Evolutionary conservation across 2,888 invertebrate genomes (phyloP), one percentile per base, ranked within the genome.

Genomic region (Lucinisca nassula): DNA sequence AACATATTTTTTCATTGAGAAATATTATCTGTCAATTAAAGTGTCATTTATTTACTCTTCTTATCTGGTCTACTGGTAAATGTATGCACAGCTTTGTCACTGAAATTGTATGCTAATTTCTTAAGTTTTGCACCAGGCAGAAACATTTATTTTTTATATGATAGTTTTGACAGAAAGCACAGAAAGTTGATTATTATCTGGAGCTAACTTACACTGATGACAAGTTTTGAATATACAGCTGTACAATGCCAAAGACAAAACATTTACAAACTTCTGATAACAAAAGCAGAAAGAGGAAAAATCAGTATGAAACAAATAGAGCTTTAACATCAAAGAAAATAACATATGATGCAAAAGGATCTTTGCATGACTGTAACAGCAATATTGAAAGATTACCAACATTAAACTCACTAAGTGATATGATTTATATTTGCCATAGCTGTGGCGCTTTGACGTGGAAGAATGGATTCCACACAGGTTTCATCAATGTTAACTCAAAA

Each of bases 381-480:
- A 67, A 67, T 35, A 1, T 3, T 67, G 35, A 67, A 67, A 3
- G 4, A 21, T 67, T 67, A 21, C 67, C 67, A 67, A 35, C 35
- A 67, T 35, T 67, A 4, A 10, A 67, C 21, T 67, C 21, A 58
- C n/a, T 67, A 67, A 35, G 67, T 35, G 35, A 67, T 10, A 35
- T 67, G 35, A 67, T 21, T 35, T 67, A 17, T 67, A 35, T 67
- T 35, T 67, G 67, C 17, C 4, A 17, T 67, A 35, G 32, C 67
- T 67, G 67, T 67, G 35, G 67, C 14, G 67, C 67, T 35, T 14
- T 67, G 17, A 67, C 35, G 67, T 67, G 67, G 67, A 67, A 67
- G 17, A 67, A 67, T 17, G 67, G 35, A 67, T 12, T 17, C 4
- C 67, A 67, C 24, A n/a, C 67, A 35, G 67, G 67, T 35, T 17